Base-by-base conservation (phyloP, 2,888 invertebrate species). In the Ophion costatus region DNA sequence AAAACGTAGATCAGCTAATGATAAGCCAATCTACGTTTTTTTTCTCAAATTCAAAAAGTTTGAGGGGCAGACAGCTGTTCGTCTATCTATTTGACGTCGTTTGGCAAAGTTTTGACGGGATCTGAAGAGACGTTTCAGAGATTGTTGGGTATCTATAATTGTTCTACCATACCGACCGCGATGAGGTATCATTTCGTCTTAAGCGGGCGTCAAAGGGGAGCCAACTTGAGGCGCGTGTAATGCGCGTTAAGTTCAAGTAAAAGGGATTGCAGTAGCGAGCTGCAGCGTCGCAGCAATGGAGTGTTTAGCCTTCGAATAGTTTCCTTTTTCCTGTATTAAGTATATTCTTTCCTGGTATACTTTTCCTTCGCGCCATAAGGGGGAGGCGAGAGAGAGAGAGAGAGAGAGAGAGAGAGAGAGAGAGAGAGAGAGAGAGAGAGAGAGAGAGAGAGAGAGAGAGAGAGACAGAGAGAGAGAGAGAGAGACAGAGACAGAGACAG, bases 201-300 rank as follows among this genome's bases (percentile, higher is more conserved):
- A 87, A 87, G 84, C 87, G 85, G 69, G 76, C 84, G 87, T 86
- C 84, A 83, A 83, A 87, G 76, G 61, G 22, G 69, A 70, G 76
- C 71, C 75, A 71, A 82, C 79, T 67, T 71, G 80, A 59, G 20
- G 38, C 63, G 71, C 83, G 70, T 73, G 71, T 79, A 84, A 81
- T 66, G 79, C 69, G 56, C 66, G 42, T 24, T 24, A 67, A 71
- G 71, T 80, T 67, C 22, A 56, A 73, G 56, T 45, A 17, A 78
- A 24, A 70, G 66, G 63, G 22, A 71, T 57, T 33, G 20, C 38
- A 59, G 66, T 56, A 59, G 71, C 29, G 22, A 24, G 51, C 67
- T 33, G 38, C 24, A 45, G 61, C 66, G 67, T 66, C 57, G 24
- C 67, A 63, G 63, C 57, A 61, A 71, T 76, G 67, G 22, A 14